Percentiles rank a stretch among this genome's conserved stretches.
Conservation (phyloP, 1,140 invertebrate genomes). For the Tetramorium parvispinum region DNA sequence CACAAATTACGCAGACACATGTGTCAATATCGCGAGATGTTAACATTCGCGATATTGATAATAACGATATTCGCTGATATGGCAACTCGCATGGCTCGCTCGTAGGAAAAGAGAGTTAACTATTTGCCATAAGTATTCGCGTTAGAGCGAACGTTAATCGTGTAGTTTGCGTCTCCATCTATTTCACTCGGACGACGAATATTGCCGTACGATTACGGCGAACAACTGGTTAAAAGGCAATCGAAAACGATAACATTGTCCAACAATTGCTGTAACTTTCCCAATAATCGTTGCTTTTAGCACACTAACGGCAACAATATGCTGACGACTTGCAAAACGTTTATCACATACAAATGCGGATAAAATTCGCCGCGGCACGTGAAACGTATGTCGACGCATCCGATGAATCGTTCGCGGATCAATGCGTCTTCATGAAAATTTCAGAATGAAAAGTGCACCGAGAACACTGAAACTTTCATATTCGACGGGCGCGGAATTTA, state of each 20-base stretch:
- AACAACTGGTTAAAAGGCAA: constrained; percentile 39
- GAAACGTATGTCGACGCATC: constrained; percentile 54
- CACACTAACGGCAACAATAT: constrained; percentile 30
- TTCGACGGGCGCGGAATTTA: constrained; percentile 43
- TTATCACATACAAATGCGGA: constrained; percentile 22
- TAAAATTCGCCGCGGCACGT: constrained; percentile 25
- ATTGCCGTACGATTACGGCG: constrained; percentile 48
- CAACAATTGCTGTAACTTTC: constrained; percentile 46
- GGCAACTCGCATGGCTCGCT: neutral
- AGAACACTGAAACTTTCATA: constrained; percentile 37
- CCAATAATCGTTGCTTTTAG: constrained; percentile 43
- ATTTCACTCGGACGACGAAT: neutral
- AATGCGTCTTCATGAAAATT: constrained; percentile 65
- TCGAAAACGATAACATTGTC: constrained; percentile 55
- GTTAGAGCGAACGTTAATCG: constrained; percentile 17
- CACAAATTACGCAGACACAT: neutral
- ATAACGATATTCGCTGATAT: no score
- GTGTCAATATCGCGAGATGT: neutral
- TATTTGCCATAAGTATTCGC: constrained; percentile 44
- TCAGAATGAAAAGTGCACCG: constrained; percentile 37
- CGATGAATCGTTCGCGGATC: constrained; percentile 58
- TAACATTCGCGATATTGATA: neutral
- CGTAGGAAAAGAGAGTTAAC: constrained; percentile 16
- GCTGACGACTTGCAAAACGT: neutral
- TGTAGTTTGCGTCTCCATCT: constrained; percentile 9